Evolutionary conservation across 1,140 invertebrate genomes (phyloP).

Genomic region (Drosophila sp.): DNA sequence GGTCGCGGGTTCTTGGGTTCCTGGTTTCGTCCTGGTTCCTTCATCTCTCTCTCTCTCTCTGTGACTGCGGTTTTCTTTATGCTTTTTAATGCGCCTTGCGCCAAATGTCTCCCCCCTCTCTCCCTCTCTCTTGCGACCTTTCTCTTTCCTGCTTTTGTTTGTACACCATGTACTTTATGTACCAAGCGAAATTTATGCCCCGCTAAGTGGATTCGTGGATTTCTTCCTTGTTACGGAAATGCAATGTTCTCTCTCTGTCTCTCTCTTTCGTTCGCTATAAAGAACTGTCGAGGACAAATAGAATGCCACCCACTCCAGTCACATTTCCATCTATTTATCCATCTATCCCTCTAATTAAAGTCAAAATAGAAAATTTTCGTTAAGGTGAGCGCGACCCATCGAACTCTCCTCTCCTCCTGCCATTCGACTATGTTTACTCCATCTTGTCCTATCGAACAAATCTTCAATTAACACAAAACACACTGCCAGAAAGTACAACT

Average conservation of each 20-base stretch:
- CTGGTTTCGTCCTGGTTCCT: conserved; percentile 21
- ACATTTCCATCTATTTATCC: background rate
- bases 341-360: conserved; percentile 12
- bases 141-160: conserved; percentile 58
- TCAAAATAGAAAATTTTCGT: conserved; percentile 13
- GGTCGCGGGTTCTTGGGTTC: conserved; percentile 40
- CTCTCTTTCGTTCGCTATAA: conserved; percentile 6
- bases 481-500: conserved; percentile 3
- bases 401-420: background rate
- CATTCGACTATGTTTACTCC: background rate
- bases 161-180: conserved; percentile 75
- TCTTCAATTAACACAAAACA: conserved; percentile 75
- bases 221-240: conserved; percentile 65
- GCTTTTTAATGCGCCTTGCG: conserved; percentile 58
- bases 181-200: conserved; percentile 71
- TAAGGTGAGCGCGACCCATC: background rate
- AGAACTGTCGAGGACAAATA: conserved; percentile 48
- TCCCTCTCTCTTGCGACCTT: background rate
- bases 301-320: background rate
- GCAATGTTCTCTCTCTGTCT: conserved; percentile 56
- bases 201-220: conserved; percentile 79
- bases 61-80: conserved; percentile 53
- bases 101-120: conserved; percentile 51
- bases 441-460: conserved; percentile 41
- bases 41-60: conserved; percentile 23